Evolutionary conservation across 2,888 invertebrate genomes (phyloP), one percentile per base, ranked within the genome.

Genomic region (Cerastoderma edule): DNA sequence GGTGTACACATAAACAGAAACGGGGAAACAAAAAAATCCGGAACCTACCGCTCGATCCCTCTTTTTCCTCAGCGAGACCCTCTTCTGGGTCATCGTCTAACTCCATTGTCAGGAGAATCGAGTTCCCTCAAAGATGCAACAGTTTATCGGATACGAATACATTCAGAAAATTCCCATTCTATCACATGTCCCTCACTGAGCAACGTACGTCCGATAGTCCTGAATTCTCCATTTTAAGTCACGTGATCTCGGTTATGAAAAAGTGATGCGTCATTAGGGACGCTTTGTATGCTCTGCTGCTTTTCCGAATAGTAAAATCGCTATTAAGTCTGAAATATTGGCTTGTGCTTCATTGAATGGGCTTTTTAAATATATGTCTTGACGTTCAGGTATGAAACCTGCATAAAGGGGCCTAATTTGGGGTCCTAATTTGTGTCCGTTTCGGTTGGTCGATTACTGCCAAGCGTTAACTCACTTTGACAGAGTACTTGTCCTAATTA

Each of bases 191-290:
- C 27, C 13, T 6, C n/a, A 19, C 32, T 39, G 60, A 60, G 35
- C 60, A 60, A 60, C n/a, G 60, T 60, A 60, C 60, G 60, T 60
- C 33, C n/a, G n/a, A n/a, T 60, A 10, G 30, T 32, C 30, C 54
- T 63, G 28, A 27, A 24, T 67, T 72, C 77, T 68, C 78, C 74
- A 78, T 78, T 79, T 76, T 54, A 24, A 53, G 71, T 74, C 75
- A 76, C 76, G 73, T 80, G 74, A 76, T 53, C 44, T 8, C 1
- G 19, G n/a, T 27, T 35, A 44, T 13, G 28, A 32, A 32, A 39
- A 60, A 54, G 10, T 71, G 71, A 80, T 76, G 76, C 78, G 82
- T 78, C 80, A 75, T 75, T 60, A n/a, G n/a, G n/a, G n/a, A n/a
- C n/a, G n/a, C n/a, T n/a, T n/a, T n/a, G n/a, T n/a, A n/a, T n/a